Base-by-base conservation (phyloP, 2,113 vertebrate species). In the Callaeas wilsoni region DNA sequence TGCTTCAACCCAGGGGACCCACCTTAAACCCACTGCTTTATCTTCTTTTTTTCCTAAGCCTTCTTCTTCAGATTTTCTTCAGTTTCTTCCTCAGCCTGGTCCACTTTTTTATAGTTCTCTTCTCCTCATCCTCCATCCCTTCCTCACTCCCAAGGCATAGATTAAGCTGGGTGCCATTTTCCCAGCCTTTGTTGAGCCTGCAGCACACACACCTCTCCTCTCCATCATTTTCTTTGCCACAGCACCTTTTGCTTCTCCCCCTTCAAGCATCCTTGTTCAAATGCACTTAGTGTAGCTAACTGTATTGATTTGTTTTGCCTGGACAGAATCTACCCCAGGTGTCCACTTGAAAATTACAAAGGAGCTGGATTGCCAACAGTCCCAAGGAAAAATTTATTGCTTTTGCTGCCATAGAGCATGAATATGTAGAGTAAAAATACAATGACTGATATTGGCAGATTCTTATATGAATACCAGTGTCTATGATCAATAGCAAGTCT, bases 281-380 rank as follows among this genome's bases (percentile, higher is more conserved):
- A 86, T 69, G 59, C 71, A 86, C 69, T 74, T 69, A 46, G 20
- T 49, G 37, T 85, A 90, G 69, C n/a, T 73, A 84, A 75, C 18
- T 60, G 8, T 30, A 93, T 80, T 76, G 75, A 71, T 90, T 92
- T 83, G 49, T 50, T 92, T 76, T 76, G 41, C 79, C 83, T 68
- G 71, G 79, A 39, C 33, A 78, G 41, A 80, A 83, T 76, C 53
- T 73, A 39, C 60, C 76, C 39, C 63, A 49, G 12, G 67, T 79
- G 49, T 60, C 76, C 41, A 76, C 75, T 93, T 90, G 56, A 92
- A 94, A 94, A 88, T 80, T 27, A 90, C 49, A 76, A 79, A 92
- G 75, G 13, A 95, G 6, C n/a, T 83, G 63, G 57, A 83, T 41
- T 85, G 25, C 53, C 2, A 25, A n/a, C 8, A 64, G 50, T 41